These are phyloP conservation scores for Cyrtorhinus lividipennis DNA, from an alignment of 1,140 invertebrate species.

Conservation along the genomic window DNA sequence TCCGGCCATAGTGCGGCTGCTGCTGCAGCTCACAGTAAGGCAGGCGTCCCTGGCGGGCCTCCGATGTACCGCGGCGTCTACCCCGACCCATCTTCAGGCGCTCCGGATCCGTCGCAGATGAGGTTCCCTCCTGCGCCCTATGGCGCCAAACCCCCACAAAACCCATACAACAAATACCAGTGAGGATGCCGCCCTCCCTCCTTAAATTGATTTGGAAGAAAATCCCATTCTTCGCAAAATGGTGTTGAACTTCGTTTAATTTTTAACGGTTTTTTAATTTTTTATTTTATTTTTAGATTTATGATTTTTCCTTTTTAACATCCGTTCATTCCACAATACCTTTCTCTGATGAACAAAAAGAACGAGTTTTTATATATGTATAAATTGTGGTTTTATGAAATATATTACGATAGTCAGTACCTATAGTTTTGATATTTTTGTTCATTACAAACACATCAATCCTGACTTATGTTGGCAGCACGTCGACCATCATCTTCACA, in stretches of 20 bases:
- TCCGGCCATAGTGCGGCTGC: slow-evolving; percentile 3
- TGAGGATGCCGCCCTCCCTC: background rate
- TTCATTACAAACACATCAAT: too few species aligned
- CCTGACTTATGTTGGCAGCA: too few species aligned
- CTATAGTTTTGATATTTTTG: too few species aligned
- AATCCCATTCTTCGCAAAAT: background rate
- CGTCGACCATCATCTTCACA: too few species aligned
- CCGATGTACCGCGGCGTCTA: slow-evolving; percentile 8
- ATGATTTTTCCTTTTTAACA: background rate
- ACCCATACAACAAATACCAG: slow-evolving; percentile 11
- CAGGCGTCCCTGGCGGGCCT: background rate
- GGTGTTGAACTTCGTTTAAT: background rate
- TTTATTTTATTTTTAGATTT: background rate
- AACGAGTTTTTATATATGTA: slow-evolving; percentile 2
- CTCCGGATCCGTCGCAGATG: slow-evolving; percentile 10
- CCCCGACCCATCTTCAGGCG: background rate
- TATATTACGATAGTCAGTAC: slow-evolving; percentile 4
- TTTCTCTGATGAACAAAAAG: background rate
- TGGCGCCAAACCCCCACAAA: slow-evolving; percentile 9
- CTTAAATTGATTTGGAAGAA: background rate
- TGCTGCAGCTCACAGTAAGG: background rate
- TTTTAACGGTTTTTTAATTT: background rate
- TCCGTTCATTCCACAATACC: background rate
- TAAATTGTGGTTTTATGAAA: slow-evolving; percentile 7
- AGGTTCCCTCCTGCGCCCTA: slow-evolving; percentile 2